These are phyloP conservation scores for Dermatophagoides farinae DNA, from an alignment of 1,140 invertebrate genomes.

Conservation along the genomic window DNA sequence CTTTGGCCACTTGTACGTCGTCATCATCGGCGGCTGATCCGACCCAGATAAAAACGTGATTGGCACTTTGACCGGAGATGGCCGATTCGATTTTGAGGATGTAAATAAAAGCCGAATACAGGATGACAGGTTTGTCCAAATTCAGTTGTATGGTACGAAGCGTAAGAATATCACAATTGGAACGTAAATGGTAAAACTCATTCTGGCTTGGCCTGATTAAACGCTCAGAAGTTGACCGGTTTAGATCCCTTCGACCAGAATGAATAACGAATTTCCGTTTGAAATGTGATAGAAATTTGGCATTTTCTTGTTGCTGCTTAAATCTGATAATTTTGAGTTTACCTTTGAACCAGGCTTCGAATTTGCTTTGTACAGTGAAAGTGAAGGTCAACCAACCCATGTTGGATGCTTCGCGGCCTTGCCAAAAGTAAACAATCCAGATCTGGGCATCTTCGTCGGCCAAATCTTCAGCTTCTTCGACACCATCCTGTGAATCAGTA, in stretches of 20 bases:
- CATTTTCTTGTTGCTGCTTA: conserved; percentile 94
- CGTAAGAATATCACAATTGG: conserved; percentile 82
- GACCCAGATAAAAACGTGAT: conserved; percentile 91
- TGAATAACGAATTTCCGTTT: conserved; percentile 84
- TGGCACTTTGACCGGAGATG: conserved; percentile 47
- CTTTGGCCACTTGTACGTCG: conserved; percentile 65
- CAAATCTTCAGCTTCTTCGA: conserved; percentile 36
- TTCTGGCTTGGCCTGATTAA: conserved; percentile 37
- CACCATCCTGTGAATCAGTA: conserved; percentile 24
- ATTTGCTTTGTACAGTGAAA: conserved; percentile 90
- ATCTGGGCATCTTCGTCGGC: conserved; percentile 74
- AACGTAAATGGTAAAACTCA: conserved; percentile 82
- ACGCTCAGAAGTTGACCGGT: conserved; percentile 17
- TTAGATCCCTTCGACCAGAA: conserved; percentile 48
- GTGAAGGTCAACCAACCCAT: conserved; percentile 99
- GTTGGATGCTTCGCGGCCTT: conserved; percentile 85
- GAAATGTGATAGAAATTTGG: conserved; percentile 97
- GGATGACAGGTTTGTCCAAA: conserved; percentile 42
- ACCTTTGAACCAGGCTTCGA: conserved; percentile 80
- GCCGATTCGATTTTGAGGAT: conserved; percentile 18
- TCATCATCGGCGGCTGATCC: conserved; percentile 70
- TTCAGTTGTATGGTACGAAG: conserved; percentile 74
- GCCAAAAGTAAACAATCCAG: conserved; percentile 92
- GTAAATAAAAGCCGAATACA: conserved; percentile 32
- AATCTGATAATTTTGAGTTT: conserved; percentile 88